Conservation (phyloP, 1,140 invertebrate genomes). For the Cydia pomonella region DNA sequence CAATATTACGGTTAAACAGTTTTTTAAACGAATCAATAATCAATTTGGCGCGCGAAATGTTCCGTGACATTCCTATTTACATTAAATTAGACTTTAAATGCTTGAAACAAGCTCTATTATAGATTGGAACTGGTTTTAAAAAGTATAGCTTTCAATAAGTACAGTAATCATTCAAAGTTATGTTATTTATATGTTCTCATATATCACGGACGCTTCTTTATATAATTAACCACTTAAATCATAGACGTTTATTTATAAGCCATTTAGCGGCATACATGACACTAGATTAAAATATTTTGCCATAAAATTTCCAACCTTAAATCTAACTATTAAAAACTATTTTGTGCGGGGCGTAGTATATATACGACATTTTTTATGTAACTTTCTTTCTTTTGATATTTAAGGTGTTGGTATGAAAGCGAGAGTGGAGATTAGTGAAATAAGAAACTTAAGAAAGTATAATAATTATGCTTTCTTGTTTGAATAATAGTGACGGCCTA, state of each 20-base stretch:
- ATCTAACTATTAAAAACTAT: background rate
- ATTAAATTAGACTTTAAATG: background rate
- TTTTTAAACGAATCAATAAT: constrained; percentile 14
- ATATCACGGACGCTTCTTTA: constrained; percentile 4
- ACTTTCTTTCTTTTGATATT: background rate
- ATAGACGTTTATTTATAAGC: constrained; percentile 6
- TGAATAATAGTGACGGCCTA: background rate
- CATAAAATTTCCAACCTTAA: background rate
- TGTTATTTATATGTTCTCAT: constrained; percentile 5
- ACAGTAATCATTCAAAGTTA: constrained; percentile 6
- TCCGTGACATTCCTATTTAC: background rate
- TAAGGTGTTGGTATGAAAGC: background rate
- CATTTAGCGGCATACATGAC: constrained; percentile 17
- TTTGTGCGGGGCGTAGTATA: background rate
- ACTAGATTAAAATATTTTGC: background rate
- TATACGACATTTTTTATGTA: background rate
- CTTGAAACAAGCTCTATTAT: background rate
- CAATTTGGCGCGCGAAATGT: background rate
- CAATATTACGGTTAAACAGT: background rate
- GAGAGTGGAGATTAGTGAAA: constrained; percentile 1
- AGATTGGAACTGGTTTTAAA: background rate
- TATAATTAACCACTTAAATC: constrained; percentile 11
- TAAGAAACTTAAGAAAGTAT: background rate
- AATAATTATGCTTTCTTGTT: background rate
- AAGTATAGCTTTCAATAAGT: constrained; percentile 28